phyloP scores from a whole-genome alignment of 2,797 vertebrate species.

The Lutjanus argentimaculatus region DNA sequence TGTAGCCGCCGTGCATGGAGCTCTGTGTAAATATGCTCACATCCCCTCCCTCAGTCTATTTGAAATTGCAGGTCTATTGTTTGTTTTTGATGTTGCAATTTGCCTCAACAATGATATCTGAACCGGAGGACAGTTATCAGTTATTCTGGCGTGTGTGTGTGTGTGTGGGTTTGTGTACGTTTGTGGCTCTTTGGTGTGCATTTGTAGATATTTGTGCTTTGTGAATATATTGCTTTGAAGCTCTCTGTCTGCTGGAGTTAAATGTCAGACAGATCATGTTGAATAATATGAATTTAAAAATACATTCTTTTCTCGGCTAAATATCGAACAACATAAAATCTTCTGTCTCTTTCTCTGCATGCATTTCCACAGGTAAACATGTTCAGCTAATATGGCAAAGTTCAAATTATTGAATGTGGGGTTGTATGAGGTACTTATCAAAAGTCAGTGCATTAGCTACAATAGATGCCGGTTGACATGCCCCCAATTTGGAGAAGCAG shows the following conservation, averaged over 20 bases:
- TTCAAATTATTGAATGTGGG: too few species aligned
- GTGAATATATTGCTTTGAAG: slow-evolving; percentile 27
- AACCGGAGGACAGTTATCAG: slow-evolving; percentile 10
- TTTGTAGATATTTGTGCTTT: slow-evolving; percentile 26
- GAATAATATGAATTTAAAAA: slow-evolving; percentile 15
- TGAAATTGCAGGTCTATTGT: slow-evolving; percentile 56
- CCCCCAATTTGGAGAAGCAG: too few species aligned
- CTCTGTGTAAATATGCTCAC: slow-evolving; percentile 50
- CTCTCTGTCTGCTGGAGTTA: slow-evolving; percentile 3
- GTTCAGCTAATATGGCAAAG: too few species aligned
- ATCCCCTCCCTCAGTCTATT: slow-evolving; percentile 11
- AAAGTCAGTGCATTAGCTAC: too few species aligned
- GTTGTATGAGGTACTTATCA: too few species aligned
- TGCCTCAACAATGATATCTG: slow-evolving; percentile 37
- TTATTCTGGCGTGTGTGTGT: slow-evolving; percentile 14
- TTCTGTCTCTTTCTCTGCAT: not conserved
- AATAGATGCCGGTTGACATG: too few species aligned
- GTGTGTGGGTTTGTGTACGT: not conserved
- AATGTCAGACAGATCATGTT: slow-evolving; percentile 33
- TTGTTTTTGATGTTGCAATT: slow-evolving; percentile 61
- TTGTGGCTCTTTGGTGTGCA: not conserved
- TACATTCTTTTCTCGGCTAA: not conserved
- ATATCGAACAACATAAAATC: not conserved
- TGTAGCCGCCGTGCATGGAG: not conserved
- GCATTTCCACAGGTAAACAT: slow-evolving; percentile 4